These are phyloP conservation scores for Chromoteleia sp. DNA, from an alignment of 2,888 invertebrate genomes.

Conservation along the genomic window DNA sequence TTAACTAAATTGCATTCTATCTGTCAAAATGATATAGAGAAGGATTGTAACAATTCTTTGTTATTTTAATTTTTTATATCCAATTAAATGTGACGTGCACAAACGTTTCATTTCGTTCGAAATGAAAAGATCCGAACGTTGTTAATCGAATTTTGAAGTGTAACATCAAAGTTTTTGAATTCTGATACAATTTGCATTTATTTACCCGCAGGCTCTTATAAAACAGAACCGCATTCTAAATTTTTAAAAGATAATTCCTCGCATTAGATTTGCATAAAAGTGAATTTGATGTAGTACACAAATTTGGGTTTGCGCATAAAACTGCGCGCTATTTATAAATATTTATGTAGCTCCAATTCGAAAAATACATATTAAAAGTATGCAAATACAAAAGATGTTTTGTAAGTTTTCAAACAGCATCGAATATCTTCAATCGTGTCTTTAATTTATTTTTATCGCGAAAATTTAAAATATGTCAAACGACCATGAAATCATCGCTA, in stretches of 20 bases:
- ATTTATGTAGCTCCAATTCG: conserved; percentile 7
- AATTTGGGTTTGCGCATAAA: conserved; percentile 3
- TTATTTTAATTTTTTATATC: no score
- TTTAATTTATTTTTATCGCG: no score
- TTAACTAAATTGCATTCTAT: neutral
- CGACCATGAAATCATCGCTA: no score
- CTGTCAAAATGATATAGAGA: neutral
- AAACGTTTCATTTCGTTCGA: neutral
- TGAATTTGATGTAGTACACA: conserved; percentile 8
- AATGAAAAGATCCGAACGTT: neutral
- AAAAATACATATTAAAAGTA: neutral
- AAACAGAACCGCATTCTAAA: conserved; percentile 4
- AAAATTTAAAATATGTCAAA: no score
- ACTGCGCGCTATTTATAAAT: conserved; percentile 14
- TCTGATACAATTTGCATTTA: conserved; percentile 23
- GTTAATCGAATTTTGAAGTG: conserved; percentile 3
- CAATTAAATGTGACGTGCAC: no score
- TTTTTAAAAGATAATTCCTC: conserved; percentile 12
- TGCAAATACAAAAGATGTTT: no score
- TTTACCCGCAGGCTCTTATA: conserved; percentile 4
- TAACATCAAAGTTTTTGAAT: conserved; percentile 11
- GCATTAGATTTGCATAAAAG: conserved; percentile 13
- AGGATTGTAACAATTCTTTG: neutral
- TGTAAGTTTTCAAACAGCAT: no score
- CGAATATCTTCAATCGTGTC: no score